Evolutionary conservation across 2,888 invertebrate genomes (phyloP).

Genomic region (Halictus quadricinctus): DNA sequence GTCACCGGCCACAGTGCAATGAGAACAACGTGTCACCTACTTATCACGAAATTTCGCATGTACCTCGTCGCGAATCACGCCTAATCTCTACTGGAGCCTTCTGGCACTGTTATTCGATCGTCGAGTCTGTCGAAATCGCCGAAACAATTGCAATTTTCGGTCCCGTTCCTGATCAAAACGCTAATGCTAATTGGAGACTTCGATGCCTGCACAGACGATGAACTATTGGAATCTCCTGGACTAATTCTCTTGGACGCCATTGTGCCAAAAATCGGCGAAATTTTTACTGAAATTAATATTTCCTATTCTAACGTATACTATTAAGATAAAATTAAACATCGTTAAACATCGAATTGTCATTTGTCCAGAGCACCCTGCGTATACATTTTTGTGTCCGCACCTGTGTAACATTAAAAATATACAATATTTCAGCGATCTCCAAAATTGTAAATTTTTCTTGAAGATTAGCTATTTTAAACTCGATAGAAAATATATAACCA

Average conservation of each 20-base stretch:
- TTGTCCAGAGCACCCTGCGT: too few relatives aligned
- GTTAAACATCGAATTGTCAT: too few relatives aligned
- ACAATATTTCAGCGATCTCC: too few relatives aligned
- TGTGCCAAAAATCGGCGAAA: not conserved
- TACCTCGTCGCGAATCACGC: not conserved
- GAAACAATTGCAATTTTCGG: not conserved
- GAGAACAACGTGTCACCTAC: slow-evolving; percentile 62
- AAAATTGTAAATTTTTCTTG: too few relatives aligned
- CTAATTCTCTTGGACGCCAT: slow-evolving; percentile 11
- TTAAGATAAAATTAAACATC: too few relatives aligned
- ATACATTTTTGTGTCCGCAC: too few relatives aligned
- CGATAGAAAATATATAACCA: too few relatives aligned
- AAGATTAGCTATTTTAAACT: too few relatives aligned
- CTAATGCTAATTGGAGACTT: slow-evolving; percentile 37
- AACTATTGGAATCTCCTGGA: not conserved
- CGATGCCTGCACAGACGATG: slow-evolving; percentile 29
- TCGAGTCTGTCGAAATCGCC: not conserved
- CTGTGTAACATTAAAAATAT: too few relatives aligned
- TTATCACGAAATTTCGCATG: slow-evolving; percentile 47
- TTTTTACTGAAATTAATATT: too few relatives aligned
- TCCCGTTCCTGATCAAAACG: not conserved
- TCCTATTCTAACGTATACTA: too few relatives aligned
- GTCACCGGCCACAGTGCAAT: slow-evolving; percentile 38
- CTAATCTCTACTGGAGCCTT: not conserved
- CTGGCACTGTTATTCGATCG: not conserved